Conservation (phyloP, 2,888 invertebrate genomes). For the Acronicta leporina region DNA sequence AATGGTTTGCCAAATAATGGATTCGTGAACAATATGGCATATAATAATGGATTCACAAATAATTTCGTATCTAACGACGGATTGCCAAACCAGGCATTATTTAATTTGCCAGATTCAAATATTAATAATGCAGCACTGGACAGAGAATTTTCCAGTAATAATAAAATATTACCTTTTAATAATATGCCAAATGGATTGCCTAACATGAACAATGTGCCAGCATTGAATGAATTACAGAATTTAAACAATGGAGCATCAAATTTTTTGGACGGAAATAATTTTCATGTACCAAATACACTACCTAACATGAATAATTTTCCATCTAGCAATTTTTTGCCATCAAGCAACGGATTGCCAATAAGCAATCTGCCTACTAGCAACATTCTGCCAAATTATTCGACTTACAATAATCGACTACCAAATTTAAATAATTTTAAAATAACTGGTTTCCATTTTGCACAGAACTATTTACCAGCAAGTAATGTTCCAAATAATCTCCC, state of each 20-base stretch:
- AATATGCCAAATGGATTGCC: constrained; percentile 8
- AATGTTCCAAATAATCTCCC: constrained; percentile 13
- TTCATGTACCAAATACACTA: constrained; percentile 7
- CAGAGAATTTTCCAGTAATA: constrained; percentile 14
- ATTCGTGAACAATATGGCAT: too few relatives aligned
- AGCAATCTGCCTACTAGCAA: constrained; percentile 36
- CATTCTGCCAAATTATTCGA: constrained; percentile 32
- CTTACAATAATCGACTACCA: constrained; percentile 26
- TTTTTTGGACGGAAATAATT: constrained; percentile 24
- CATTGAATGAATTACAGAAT: constrained; percentile 14
- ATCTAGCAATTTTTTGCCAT: neutral
- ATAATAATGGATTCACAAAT: neutral
- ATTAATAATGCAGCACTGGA: constrained; percentile 11
- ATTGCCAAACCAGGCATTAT: constrained; percentile 12
- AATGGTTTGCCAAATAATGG: constrained; percentile 7
- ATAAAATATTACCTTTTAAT: neutral
- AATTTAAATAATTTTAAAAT: constrained; percentile 14
- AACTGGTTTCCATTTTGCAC: constrained; percentile 12
- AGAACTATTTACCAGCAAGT: constrained; percentile 4
- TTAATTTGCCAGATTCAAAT: constrained; percentile 6
- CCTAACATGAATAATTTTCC: constrained; percentile 18
- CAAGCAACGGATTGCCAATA: neutral
- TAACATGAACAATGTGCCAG: constrained; percentile 11
- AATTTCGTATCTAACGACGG: constrained; percentile 6
- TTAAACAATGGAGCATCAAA: constrained; percentile 15